Evolutionary conservation across 1,140 invertebrate species (phyloP).

Genomic region (Riptortus pedestris): DNA sequence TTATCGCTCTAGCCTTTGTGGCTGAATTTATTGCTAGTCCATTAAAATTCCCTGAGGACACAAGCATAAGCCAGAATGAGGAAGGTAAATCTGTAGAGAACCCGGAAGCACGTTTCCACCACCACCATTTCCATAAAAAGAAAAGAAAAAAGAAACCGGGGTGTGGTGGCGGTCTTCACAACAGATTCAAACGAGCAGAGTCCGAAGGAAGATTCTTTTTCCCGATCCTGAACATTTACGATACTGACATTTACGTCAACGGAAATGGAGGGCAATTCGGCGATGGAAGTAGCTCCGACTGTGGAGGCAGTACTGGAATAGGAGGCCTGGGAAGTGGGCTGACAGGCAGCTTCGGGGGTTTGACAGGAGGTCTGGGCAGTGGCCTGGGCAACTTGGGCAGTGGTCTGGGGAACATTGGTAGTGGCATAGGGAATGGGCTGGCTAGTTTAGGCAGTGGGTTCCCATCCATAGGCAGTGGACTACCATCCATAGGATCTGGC

Average conservation of each 20-base stretch:
- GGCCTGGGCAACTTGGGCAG: not conserved
- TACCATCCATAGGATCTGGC: not conserved
- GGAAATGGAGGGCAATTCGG: not conserved
- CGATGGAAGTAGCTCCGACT: not conserved
- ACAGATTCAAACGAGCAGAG: slow-evolving; percentile 3
- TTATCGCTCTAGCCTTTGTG: no score
- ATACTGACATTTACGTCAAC: not conserved
- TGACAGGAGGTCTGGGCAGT: not conserved
- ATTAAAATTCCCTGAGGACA: slow-evolving; percentile 1
- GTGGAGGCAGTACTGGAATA: not conserved
- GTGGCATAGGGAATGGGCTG: not conserved
- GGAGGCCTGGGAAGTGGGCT: not conserved
- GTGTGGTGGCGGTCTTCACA: not conserved
- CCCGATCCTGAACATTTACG: not conserved
- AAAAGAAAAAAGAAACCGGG: not conserved
- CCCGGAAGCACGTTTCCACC: not conserved
- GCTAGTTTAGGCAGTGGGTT: not conserved
- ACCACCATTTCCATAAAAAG: not conserved
- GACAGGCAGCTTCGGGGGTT: not conserved
- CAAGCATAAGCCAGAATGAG: not conserved
- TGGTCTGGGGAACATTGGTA: not conserved
- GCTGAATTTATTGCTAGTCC: not conserved
- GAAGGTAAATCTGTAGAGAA: not conserved
- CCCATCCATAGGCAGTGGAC: not conserved
- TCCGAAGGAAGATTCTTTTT: not conserved